Conservation (phyloP, 1,140 invertebrate genomes). For the Stratiolaelaps scimitus region DNA sequence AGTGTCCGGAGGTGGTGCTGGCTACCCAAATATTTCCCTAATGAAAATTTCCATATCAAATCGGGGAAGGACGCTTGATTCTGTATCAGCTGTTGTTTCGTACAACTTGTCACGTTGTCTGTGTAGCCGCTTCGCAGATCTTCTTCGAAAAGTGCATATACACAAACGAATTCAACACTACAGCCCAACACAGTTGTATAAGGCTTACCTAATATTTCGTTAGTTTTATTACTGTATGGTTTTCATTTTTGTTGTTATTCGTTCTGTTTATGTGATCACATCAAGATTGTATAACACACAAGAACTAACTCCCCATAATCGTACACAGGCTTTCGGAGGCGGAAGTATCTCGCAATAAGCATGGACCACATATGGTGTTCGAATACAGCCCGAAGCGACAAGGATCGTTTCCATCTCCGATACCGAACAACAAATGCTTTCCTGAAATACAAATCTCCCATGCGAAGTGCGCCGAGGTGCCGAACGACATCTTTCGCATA, state of each 20-base stretch:
- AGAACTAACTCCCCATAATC: not conserved
- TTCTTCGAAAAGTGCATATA: too few species aligned
- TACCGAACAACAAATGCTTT: conserved; percentile 51
- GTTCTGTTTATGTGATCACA: too few species aligned
- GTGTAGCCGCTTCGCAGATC: too few species aligned
- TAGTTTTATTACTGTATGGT: too few species aligned
- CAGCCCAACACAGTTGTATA: too few species aligned
- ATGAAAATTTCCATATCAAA: not conserved
- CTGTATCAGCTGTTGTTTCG: too few species aligned
- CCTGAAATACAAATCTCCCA: conserved; percentile 50
- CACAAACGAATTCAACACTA: too few species aligned
- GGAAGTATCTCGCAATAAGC: conserved; percentile 61
- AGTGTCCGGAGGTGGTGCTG: not conserved
- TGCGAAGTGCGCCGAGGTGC: conserved; percentile 45
- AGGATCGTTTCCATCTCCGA: conserved; percentile 43
- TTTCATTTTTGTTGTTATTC: too few species aligned
- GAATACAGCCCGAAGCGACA: conserved; percentile 50
- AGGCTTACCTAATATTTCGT: too few species aligned
- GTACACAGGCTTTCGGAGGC: conserved; percentile 45
- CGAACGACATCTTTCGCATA: conserved; percentile 50
- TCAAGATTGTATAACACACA: too few species aligned
- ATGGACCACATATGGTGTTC: conserved; percentile 68
- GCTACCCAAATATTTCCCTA: not conserved
- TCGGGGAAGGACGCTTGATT: too few species aligned
- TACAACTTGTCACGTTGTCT: too few species aligned